Conservation (phyloP, 2,888 invertebrate species). For the Dolichomitus sp. region DNA sequence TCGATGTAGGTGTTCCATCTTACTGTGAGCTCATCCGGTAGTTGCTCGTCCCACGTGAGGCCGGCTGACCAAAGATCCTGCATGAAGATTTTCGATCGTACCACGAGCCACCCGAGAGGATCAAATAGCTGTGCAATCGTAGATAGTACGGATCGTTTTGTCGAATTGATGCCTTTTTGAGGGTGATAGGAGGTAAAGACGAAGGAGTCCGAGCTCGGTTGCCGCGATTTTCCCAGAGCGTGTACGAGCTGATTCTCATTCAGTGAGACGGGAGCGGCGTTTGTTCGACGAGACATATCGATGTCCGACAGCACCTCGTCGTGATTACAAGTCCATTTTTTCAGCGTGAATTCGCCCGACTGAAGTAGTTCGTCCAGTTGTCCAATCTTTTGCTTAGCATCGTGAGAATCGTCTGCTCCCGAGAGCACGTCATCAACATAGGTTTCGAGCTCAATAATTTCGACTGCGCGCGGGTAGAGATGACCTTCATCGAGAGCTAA, state of each 20-base stretch:
- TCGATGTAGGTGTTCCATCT: neutral
- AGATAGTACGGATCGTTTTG: neutral
- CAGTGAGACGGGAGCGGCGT: neutral
- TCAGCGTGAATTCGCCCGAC: constrained; percentile 39
- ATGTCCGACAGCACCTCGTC: neutral
- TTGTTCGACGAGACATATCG: too few species aligned
- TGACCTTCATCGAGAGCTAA: constrained; percentile 38
- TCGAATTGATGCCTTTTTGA: neutral
- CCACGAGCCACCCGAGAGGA: constrained; percentile 7
- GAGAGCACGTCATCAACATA: constrained; percentile 17
- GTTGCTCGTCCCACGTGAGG: constrained; percentile 1
- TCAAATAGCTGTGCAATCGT: constrained; percentile 1
- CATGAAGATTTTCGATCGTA: constrained; percentile 17
- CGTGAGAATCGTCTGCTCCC: neutral
- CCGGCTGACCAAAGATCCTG: constrained; percentile 1
- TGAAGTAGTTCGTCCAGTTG: neutral
- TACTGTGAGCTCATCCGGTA: neutral
- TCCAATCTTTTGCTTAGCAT: neutral
- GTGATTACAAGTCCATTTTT: constrained; percentile 38
- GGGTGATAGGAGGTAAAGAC: neutral
- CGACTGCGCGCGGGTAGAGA: constrained; percentile 28
- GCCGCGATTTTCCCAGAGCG: neutral
- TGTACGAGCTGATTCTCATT: neutral
- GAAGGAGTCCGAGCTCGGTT: neutral
- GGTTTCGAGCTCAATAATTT: neutral